Base-by-base conservation (phyloP, 2,888 invertebrate species). In the Chelonus formosanus region DNA sequence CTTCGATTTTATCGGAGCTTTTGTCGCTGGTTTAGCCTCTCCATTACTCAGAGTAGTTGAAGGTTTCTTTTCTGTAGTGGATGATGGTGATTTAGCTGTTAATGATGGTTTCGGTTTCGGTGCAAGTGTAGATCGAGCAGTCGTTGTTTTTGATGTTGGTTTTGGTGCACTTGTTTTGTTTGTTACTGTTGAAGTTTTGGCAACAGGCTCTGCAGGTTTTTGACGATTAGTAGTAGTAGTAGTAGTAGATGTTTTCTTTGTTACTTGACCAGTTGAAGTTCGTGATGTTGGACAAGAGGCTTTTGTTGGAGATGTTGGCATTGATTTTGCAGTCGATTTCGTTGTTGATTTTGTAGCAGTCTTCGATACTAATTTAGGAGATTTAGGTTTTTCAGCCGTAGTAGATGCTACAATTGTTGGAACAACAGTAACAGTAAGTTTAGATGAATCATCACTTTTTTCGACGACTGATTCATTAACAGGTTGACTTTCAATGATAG, bases 11-110 rank as follows among this genome's bases (percentile, higher is more conserved):
- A 5, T 68, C 34, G 10, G 67, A 58, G 4, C 70, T 64, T 5
- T 70, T 4, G 67, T 45, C 5, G 75, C 56, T 6, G 75, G 65
- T 70, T 78, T 81, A 0, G 74, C 84, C 58, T 89, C 89, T 7
- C 89, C 89, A 74, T 89, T 90, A 3, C 86, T 76, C 5, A 87
- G 78, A 0, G 50, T 4, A 43, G 34, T 50, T 8, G 34, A n/a
- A 3, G 88, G 85, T 76, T 88, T 88, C 76, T 86, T 88, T 35
- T 88, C 88, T 0, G 77, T 47, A 43, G 75, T 44, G 34, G 76
- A 58, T 2, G 75, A 63, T 67, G 70, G 66, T 6, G 75, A 68
- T 52, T 74, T 71, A 4, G 73, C 55, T 5, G 73, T 67, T 35
- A 20, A 20, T 20, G 69, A 54, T 34, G 75, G 68, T 35, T 63